Base-by-base conservation (phyloP, 2,888 invertebrate genomes). In the Brachylomia viminalis region DNA sequence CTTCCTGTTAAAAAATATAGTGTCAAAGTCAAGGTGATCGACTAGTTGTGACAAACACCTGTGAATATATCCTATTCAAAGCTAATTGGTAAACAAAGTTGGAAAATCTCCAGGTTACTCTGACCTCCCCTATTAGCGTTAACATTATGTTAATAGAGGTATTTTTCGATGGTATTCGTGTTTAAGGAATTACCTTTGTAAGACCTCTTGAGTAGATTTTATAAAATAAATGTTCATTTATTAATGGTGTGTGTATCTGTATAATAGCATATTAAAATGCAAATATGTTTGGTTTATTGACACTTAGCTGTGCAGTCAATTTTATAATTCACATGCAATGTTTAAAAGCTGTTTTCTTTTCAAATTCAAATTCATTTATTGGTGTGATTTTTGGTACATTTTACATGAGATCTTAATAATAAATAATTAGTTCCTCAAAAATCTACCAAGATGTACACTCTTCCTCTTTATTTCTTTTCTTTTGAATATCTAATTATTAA, bases 21-120 rank as follows among this genome's bases (percentile, higher is more conserved):
- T 47, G n/a, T 33, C 79, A 67, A 79, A 67, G 71, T 79, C 71
- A 78, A 78, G 79, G 67, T 23, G 33, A 72, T 49, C 54, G 7
- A 52, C 33, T 64, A 33, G 20, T 10, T 65, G n/a, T 72, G 56
- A 23, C n/a, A 11, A 15, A 17, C 30, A 62, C 42, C 15, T 67
- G n/a, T 17, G 38, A 33, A 45, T 42, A 5, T 68, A 76, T 61
- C 79, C 30, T 45, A 67, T 58, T 68, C 38, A 30, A 62, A 72
- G 33, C 61, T n/a, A 27, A 62, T 77, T 62, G n/a, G 54, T 62
- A 49, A 67, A 20, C 47, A 15, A 67, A 58, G 11, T 17, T 1
- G 20, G 13, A 54, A 42, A 7, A n/a, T 38, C 10, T 8, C 42
- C 49, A 74, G 30, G 23, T 27, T 72, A 62, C 33, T 17, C 13